Evolutionary conservation across 2,797 vertebrate species (phyloP).

Genomic region (Distichodus sexfasciatus): DNA sequence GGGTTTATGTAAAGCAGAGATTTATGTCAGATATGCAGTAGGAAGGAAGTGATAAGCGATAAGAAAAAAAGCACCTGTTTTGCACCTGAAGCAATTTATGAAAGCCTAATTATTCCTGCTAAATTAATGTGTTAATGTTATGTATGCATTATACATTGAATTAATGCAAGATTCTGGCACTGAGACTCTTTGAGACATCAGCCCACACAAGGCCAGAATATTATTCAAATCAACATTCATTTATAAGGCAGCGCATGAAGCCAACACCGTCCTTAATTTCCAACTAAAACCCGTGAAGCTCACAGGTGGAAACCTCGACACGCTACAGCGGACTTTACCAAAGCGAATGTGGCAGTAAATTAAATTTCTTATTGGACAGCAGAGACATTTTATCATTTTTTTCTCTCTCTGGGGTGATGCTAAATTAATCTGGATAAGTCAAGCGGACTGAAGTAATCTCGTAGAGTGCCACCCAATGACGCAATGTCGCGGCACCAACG

Average conservation of each 20-base stretch:
- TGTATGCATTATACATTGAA: no score
- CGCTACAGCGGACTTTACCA: neutral
- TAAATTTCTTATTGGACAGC: conserved; percentile 14
- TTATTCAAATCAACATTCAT: neutral
- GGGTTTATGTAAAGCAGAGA: no score
- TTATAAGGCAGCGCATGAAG: neutral
- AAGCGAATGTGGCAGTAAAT: conserved; percentile 17
- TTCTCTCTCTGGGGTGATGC: conserved; percentile 40
- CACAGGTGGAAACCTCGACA: neutral
- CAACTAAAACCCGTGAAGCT: neutral
- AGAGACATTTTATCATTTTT: neutral
- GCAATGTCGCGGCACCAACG: conserved; percentile 3
- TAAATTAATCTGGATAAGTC: conserved; percentile 70
- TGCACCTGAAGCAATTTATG: no score
- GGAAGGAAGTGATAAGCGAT: no score
- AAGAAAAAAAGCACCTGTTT: no score
- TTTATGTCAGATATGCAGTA: no score
- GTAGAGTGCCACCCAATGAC: conserved; percentile 50
- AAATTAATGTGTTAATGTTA: no score
- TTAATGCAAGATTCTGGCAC: no score
- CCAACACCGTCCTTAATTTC: neutral
- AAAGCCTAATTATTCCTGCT: no score
- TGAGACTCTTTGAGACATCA: no score
- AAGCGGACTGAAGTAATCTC: conserved; percentile 60
- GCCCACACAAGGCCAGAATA: no score